Base-by-base conservation (phyloP, 2,888 invertebrate genomes). In the Microchrysa polita region DNA sequence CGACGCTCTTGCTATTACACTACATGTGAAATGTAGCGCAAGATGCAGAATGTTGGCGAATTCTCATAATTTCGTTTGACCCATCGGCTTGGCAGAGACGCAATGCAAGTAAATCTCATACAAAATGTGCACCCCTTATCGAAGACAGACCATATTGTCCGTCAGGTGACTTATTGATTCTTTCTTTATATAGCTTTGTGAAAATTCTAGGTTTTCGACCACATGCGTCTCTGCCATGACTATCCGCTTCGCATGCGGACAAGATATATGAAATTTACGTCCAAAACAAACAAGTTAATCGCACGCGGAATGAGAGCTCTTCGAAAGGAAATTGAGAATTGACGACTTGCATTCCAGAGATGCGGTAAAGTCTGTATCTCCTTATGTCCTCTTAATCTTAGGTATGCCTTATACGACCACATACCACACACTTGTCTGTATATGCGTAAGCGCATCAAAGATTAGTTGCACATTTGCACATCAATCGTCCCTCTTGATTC, bases 401-500 rank as follows among this genome's bases (percentile, higher is more conserved):
- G n/a, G n/a, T n/a, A n/a, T n/a, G n/a, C n/a, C n/a, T n/a, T n/a
- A n/a, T n/a, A n/a, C n/a, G n/a, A 7, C 27, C 27, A 7, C 27
- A 34, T 34, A 34, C 27, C 27, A 34, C 27, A 34, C 2, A 34
- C 27, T 34, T 34, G 40, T 20, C 40, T n/a, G 40, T 69, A 42
- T 42, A 55, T 69, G 69, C 69, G 69, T 69, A 69, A 69, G 69
- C 27, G 27, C 57, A 69, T 57, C 69, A 69, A n/a, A n/a, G 69
- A 69, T 22, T 69, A 34, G 16, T 55, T 55, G 69, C 40, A 57
- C 69, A 69, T 42, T 69, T 69, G 55, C 55, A 55, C 69, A 69
- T 69, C 69, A 69, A 69, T 69, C 69, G 67, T 74, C 73, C 27
- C 27, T n/a, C 27, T 34, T 74, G 74, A 73, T 73, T 77, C 76